Evolutionary conservation across 2,888 invertebrate genomes (phyloP), one percentile per base, ranked within the genome.

Genomic region (Andrena chrysosceles): DNA sequence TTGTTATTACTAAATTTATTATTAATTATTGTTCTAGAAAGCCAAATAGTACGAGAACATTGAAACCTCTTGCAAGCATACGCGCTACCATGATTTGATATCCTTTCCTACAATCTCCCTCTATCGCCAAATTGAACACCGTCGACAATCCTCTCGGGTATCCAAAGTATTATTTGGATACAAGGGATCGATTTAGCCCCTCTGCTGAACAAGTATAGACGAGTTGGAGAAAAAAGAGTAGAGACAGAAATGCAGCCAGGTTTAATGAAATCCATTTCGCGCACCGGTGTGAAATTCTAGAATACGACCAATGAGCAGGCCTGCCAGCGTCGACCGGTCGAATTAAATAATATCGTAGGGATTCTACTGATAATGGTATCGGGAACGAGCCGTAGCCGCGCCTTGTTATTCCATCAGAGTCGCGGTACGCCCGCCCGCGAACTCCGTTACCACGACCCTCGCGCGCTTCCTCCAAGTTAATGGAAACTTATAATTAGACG

Each of bases 331-430:
- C 68, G 59, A 68, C 73, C 42, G 73, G 71, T 81, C 71, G 59
- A 81, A 83, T 87, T 83, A 72, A 20, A 33, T 63, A 20, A 33
- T 63, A 56, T 84, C 70, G 73, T 84, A 84, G 26, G 72, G 54
- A 76, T 84, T 76, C 77, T 42, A 76, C 52, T 60, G 69, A 78
- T 87, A 75, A 75, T 63, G 33, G 62, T 78, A 83, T 87, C 73
- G 66, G 52, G 52, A 70, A 48, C 52, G 48, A 59, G 31, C 29
- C 49, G 54, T 33, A 26, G 26, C 52, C 75, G 16, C 59, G 77
- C 83, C 86, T 86, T 84, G 80, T 85, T 86, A 85, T 85, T 85
- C 82, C 72, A 71, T 68, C 78, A 75, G 83, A 62, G 49, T 56
- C 71, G 52, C 70, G 76, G 63, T 71, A 33, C 33, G 26, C 60